Percentiles rank a stretch among this genome's conserved stretches.
Conservation (phyloP, 2,888 invertebrate genomes). For the Lochmaea crataegi region DNA sequence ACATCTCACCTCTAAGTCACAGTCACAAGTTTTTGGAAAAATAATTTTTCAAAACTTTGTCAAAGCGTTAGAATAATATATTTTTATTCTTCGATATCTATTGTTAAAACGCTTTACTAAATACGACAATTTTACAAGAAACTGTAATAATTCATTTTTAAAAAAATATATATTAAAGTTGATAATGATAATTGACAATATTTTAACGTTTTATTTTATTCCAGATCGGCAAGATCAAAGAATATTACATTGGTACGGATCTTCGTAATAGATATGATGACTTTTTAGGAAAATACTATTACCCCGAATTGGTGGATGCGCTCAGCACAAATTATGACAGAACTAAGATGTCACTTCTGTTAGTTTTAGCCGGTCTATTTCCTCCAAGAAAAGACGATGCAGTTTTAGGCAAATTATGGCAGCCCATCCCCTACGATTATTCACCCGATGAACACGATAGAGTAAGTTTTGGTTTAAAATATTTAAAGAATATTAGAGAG, state of each 20-base stretch:
- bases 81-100: too few species aligned
- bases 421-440: constrained; percentile 79
- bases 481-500: too few species aligned
- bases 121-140: too few species aligned
- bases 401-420: constrained; percentile 73
- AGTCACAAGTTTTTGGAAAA: too few species aligned
- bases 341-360: constrained; percentile 77
- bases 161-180: too few species aligned
- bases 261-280: constrained; percentile 71
- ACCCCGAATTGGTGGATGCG: constrained; percentile 69
- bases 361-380: constrained; percentile 76
- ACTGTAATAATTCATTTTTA: too few species aligned
- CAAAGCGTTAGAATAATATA: too few species aligned
- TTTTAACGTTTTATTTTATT: neutral
- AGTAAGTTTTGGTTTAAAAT: constrained; percentile 35
- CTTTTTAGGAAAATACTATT: constrained; percentile 72
- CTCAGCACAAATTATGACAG: constrained; percentile 77
- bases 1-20: too few species aligned
- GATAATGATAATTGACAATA: too few species aligned
- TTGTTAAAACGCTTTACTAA: too few species aligned
- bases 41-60: too few species aligned
- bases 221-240: constrained; percentile 55
- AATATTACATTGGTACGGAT: constrained; percentile 72
- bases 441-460: constrained; percentile 62
- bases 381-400: constrained; percentile 70